Base-by-base conservation (phyloP, 1,140 invertebrate genomes). In the Nymphalis io region DNA sequence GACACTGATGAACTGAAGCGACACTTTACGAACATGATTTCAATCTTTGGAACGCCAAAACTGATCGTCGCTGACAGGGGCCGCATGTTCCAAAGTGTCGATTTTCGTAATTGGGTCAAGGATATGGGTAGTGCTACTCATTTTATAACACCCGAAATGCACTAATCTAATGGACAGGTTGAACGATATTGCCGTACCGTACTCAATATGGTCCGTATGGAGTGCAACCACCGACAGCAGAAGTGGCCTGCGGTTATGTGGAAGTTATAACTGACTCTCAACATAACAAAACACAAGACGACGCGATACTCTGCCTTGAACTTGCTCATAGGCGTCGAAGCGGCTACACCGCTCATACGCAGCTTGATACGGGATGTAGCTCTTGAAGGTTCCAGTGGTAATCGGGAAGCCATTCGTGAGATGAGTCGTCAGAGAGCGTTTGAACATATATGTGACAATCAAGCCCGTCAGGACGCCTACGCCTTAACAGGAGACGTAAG, bases 111-210 rank as follows among this genome's bases (percentile, higher is more conserved):
- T 10, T 57, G 33, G 23, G 20, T 59, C 12, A 61, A 33, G n/a
- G 58, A 57, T 11, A 53, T 66, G 48, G 63, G 69, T n/a, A 59
- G 53, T 20, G 63, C 4, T 33, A 33, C 27, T 33, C 70, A 76
- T 61, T 46, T 65, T 4, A 73, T 76, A 11, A 73, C 74, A 15
- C 70, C 70, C 0, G 74, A 72, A 38, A 72, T 75, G 74, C 70
- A 72, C 13, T 18, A 70, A 3, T 51, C 66, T 3, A 75, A 74
- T 18, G 65, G 73, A 33, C 27, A 33, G 27, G 27, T 33, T 33
- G 27, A 33, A 33, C 27, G 27, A 33, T 33, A 33, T 33, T 20
- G 20, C 11, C 16, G 73, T 4, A 74, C 68, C 5, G 16, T 74
- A 1, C 23, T 74, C 1, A 74, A 74, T 16, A 68, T 74, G 68